Evolutionary conservation across 1,140 invertebrate genomes (phyloP).

Genomic region (Augochlora pura): DNA sequence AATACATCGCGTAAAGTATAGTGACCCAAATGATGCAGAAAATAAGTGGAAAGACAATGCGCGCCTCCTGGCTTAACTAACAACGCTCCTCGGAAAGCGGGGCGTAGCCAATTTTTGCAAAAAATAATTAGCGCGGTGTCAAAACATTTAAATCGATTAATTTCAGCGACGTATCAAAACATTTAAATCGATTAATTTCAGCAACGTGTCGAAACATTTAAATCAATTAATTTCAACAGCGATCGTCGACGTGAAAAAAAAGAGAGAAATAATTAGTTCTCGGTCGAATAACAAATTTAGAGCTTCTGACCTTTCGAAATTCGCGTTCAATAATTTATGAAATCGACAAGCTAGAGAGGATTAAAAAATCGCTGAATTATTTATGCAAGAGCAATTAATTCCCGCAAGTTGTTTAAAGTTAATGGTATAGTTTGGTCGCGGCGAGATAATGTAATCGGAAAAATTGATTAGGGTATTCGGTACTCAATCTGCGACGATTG

Average conservation of each 20-base stretch:
- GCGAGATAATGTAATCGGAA: no score
- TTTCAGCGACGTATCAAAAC: no score
- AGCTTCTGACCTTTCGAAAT: background rate
- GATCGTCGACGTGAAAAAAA: no score
- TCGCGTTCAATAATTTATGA: background rate
- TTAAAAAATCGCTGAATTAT: background rate
- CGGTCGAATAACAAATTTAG: no score
- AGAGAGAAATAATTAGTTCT: no score
- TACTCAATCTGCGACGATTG: no score
- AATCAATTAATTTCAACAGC: background rate
- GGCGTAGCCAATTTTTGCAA: background rate
- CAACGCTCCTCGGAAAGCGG: background rate
- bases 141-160: background rate
- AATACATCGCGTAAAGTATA: conserved; percentile 33
- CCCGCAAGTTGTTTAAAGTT: background rate
- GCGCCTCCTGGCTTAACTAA: no score
- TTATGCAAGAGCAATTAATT: background rate
- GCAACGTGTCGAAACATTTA: no score
- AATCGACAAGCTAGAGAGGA: background rate
- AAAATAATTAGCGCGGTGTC: background rate
- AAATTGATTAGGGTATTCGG: no score
- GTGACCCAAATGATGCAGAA: conserved; percentile 25
- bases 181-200: background rate
- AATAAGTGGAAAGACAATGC: background rate
- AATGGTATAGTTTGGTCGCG: background rate